phyloP scores from a whole-genome alignment of 1,140 invertebrate genomes.

The Euschistus heros region DNA sequence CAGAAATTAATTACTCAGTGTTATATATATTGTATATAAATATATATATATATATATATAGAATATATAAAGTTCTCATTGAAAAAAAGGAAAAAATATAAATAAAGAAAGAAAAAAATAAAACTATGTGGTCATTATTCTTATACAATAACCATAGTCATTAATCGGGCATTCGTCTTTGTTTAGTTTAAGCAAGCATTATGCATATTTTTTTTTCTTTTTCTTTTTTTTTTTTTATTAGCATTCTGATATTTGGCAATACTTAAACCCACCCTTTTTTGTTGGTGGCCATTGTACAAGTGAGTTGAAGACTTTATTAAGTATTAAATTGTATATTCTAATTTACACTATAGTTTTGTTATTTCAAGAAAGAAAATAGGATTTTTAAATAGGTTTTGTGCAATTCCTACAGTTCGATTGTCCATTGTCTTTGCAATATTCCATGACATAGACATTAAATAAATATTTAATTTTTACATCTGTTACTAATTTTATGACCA shows the following conservation, averaged over 20 bases:
- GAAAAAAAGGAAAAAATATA: not conserved
- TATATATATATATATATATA: slow-evolving; percentile 11
- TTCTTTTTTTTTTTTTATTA: not conserved
- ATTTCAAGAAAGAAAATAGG: not conserved
- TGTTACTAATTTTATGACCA: slow-evolving; percentile 2
- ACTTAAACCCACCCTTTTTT: not conserved
- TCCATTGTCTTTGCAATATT: slow-evolving; percentile 21
- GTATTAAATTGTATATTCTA: slow-evolving; percentile 10
- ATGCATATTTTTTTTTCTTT: not conserved
- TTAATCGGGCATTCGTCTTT: slow-evolving; percentile 9
- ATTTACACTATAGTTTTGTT: not conserved
- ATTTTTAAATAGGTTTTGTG: slow-evolving; percentile 18
- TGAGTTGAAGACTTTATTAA: slow-evolving; percentile 6
- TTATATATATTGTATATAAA: slow-evolving; percentile 16
- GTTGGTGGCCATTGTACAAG: not conserved
- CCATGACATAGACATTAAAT: slow-evolving; percentile 23
- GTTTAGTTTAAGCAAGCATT: slow-evolving; percentile 1
- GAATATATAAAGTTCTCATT: slow-evolving; percentile 10
- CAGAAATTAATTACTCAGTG: slow-evolving; percentile 11
- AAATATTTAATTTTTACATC: not conserved
- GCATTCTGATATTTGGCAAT: not conserved
- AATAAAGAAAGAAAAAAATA: slow-evolving; percentile 6
- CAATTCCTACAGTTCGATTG: slow-evolving; percentile 4
- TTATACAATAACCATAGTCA: slow-evolving; percentile 12
- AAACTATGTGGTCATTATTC: slow-evolving; percentile 1